Evolutionary conservation across 2,113 vertebrate genomes (phyloP).

Genomic region (Phaethornis superciliosus): DNA sequence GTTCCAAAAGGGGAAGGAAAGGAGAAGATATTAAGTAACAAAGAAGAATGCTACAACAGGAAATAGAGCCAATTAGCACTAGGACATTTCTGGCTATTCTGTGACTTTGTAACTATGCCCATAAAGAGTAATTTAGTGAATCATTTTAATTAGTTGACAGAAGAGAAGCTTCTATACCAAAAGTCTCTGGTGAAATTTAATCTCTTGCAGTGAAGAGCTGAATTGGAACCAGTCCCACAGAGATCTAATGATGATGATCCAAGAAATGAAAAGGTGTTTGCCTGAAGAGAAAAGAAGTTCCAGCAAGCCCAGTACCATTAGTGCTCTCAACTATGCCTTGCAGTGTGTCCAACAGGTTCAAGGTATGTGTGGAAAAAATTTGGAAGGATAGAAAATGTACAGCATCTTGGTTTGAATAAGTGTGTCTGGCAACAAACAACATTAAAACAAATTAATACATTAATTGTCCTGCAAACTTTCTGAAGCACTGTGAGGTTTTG

Average conservation of each 20-base stretch:
- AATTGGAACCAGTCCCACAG: conserved; percentile 73
- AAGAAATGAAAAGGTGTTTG: conserved; percentile 88
- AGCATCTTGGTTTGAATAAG: not conserved
- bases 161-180: not conserved
- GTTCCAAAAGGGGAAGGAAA: not conserved
- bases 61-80: not conserved
- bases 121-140: not conserved
- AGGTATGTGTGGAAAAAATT: conserved; percentile 70
- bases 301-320: conserved; percentile 84
- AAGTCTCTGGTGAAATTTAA: not conserved
- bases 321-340: conserved; percentile 86
- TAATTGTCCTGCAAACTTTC: not conserved
- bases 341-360: conserved; percentile 87
- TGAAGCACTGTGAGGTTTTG: not conserved
- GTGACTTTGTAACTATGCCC: not conserved
- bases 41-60: not conserved
- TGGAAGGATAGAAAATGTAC: not conserved
- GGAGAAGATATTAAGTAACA: not conserved
- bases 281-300: conserved; percentile 78
- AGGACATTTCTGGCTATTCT: not conserved
- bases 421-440: not conserved
- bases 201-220: conserved; percentile 32
- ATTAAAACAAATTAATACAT: not conserved
- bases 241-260: conserved; percentile 81
- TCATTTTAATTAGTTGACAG: not conserved